phyloP scores from a whole-genome alignment of 1,140 invertebrate genomes.

The Lutraria rhynchaena region DNA sequence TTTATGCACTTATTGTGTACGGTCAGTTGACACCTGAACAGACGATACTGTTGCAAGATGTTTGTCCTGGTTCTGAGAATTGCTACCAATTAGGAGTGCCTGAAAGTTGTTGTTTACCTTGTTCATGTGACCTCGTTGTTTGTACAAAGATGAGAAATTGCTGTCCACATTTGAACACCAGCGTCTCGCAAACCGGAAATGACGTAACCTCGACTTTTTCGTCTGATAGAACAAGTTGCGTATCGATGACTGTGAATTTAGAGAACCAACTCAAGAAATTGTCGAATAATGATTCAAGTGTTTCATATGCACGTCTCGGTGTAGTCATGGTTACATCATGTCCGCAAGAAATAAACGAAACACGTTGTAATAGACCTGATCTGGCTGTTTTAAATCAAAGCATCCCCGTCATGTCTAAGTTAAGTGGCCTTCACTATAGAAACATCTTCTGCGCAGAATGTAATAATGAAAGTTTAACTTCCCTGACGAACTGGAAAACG shows the following conservation, averaged over 20 bases:
- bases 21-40: background rate
- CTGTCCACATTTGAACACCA: conserved; percentile 1
- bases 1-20: background rate
- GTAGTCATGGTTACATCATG: conserved; percentile 35
- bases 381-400: conserved; percentile 5
- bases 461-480: conserved; percentile 6
- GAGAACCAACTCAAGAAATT: conserved; percentile 1
- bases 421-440: conserved; percentile 13
- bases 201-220: background rate
- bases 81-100: background rate
- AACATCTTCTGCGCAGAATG: conserved; percentile 44
- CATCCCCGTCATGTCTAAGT: background rate
- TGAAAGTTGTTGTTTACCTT: conserved; percentile 9
- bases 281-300: background rate
- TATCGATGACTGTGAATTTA: background rate
- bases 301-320: conserved; percentile 17
- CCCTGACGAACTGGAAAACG: conserved; percentile 19
- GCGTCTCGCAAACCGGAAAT: background rate
- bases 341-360: background rate
- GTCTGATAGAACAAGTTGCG: background rate
- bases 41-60: background rate
- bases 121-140: conserved; percentile 16
- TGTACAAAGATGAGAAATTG: conserved; percentile 25
- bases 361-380: conserved; percentile 16
- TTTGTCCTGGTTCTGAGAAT: background rate